Evolutionary conservation across 2,888 invertebrate species (phyloP).

Genomic region (Limnephilus lunatus): DNA sequence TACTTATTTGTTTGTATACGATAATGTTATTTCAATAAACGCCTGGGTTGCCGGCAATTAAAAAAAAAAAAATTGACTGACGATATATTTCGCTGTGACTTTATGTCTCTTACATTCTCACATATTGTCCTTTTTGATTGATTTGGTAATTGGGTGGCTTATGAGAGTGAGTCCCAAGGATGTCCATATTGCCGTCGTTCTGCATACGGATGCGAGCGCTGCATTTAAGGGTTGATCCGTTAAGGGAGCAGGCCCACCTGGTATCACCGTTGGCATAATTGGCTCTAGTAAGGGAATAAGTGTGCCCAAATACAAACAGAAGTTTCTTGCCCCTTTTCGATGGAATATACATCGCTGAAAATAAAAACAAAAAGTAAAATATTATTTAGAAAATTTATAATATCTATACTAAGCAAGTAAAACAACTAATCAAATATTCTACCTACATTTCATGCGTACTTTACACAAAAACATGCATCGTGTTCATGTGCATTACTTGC

Average conservation of each 20-base stretch:
- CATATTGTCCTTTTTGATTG: slow-evolving; percentile 2
- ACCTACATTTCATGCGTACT: neutral
- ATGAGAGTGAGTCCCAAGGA: neutral
- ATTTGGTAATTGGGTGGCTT: neutral
- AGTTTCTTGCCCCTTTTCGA: neutral
- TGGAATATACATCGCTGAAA: neutral
- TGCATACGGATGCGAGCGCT: neutral
- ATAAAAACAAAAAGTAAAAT: neutral
- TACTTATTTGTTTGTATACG: too few relatives aligned
- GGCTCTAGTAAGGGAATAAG: neutral
- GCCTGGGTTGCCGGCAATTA: too few relatives aligned
- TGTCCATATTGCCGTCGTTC: neutral
- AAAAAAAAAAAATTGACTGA: too few relatives aligned
- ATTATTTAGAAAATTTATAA: neutral
- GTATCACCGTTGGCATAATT: neutral
- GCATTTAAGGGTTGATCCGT: neutral
- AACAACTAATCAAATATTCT: neutral
- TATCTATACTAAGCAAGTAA: neutral
- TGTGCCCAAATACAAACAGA: neutral
- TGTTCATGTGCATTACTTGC: too few relatives aligned
- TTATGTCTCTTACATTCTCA: neutral
- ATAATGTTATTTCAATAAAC: too few relatives aligned
- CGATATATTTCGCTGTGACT: too few relatives aligned
- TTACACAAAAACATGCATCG: neutral
- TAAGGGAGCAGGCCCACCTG: neutral